These are phyloP conservation scores for Pteropus alecto DNA, from an alignment of 2,113 vertebrate genomes.

Conservation along the genomic window DNA sequence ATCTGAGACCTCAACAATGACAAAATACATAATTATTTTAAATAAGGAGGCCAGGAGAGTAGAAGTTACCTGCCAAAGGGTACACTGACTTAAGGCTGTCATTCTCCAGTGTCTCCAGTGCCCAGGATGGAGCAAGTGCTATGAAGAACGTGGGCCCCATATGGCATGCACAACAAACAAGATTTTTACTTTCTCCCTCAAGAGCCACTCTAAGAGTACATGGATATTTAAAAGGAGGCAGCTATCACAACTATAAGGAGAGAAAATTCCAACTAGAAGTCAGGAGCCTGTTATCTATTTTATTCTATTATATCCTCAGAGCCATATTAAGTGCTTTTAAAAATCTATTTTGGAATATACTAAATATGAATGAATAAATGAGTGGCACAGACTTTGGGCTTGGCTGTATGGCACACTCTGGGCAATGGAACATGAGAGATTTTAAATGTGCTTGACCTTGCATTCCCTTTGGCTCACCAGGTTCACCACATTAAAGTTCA, in stretches of 20 bases:
- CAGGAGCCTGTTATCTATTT: not conserved
- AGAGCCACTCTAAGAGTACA: not conserved
- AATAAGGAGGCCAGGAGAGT: not conserved
- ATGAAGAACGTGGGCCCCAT: not conserved
- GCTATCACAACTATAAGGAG: slow-evolving; percentile 8
- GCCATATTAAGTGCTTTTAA: not conserved
- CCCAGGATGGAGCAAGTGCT: not conserved
- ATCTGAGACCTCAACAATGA: not conserved
- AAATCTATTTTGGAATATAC: not conserved
- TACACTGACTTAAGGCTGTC: not conserved
- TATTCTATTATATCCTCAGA: slow-evolving; percentile 7
- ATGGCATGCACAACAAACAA: not conserved
- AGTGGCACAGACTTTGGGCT: not conserved
- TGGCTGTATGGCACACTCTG: not conserved
- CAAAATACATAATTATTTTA: not conserved
- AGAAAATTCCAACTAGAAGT: not conserved
- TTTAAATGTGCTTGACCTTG: not conserved
- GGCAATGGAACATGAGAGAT: not conserved
- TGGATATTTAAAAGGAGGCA: not conserved
- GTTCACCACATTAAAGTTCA: not conserved
- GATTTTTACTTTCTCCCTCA: not conserved
- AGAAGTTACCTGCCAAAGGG: not conserved
- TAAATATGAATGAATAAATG: not conserved
- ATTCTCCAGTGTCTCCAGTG: not conserved
- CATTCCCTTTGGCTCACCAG: not conserved